Evolutionary conservation across 2,888 invertebrate species (phyloP), one percentile per base, ranked within the genome.

Genomic region (Tachina grossa): DNA sequence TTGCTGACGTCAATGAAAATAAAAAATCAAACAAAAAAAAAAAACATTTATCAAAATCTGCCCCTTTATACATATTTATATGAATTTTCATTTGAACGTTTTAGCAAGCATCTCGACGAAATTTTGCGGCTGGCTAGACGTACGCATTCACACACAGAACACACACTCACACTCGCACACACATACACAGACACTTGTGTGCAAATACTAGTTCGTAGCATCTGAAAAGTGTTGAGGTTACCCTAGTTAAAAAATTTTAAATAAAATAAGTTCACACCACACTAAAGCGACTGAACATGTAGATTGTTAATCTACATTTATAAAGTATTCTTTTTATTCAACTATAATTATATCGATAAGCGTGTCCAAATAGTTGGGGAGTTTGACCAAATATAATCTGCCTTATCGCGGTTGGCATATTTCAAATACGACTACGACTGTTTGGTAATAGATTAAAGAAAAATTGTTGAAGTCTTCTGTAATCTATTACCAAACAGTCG

Each of bases 1-100:
- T 90, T 92, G 91, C 91, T 92, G 91, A 91, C 91, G 91, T 92
- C 91, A 91, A 91, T 91, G 76, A 82, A 22, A 53, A 63, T 72
- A 59, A 31, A 43, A 66, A 49, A 19, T 66, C 9, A 72, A 31
- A 11, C 9, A 13, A 43, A 9, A 1, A 68, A 68, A 68, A 63
- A 31, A 78, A 47, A 55, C 71, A 71, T 63, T 75, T 66, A 69
- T 75, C 75, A 72, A 45, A 77, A 57, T 71, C 55, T 76, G 65
- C 51, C 71, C 65, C 31, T 77, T 53, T 71, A 53, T n/a, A n/a
- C n/a, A n/a, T 63, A 61, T 71, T 71, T 61, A 59, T 68, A 68
- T 75, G 68, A 45, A 53, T 65, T 71, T 76, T 43, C 19, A 51
- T 72, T 63, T 80, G 31, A 66, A 59, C 59, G 59, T 59, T 74